Base-by-base conservation (phyloP, 2,113 vertebrate genomes). In the Spea bombifrons region DNA sequence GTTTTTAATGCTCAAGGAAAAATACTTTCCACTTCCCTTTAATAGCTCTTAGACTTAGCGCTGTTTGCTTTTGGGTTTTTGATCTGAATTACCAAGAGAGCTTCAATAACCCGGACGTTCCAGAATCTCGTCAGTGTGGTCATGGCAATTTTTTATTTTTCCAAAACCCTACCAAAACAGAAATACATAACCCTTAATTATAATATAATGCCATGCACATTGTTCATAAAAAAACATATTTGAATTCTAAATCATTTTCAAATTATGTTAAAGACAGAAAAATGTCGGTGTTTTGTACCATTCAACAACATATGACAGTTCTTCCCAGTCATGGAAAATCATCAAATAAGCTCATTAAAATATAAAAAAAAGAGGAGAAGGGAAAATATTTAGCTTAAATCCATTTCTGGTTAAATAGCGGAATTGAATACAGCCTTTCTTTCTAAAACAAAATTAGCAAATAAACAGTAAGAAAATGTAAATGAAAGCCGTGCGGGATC, bases 391-490 rank as follows among this genome's bases (percentile, higher is more conserved):
- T 59, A 13, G 10, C 55, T 59, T 59, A 59, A 59, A 4, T 12
- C 10, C 55, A 59, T 59, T 59, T 13, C 2, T 13, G 55, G 6
- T 59, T 59, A 73, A 64, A 79, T 49, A 79, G 49, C 30, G 17
- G 65, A 66, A 30, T 52, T 72, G 48, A 71, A 43, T 43, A 66
- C 55, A 79, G 47, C 65, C 67, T 15, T 2, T 48, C 67, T 73
- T 45, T 73, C 52, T 13, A 13, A n/a, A 43, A 46, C 7, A 71
- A 8, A 15, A 52, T 55, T 66, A 44, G 16, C 77, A 79, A 80
- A 80, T 80, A 68, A 80, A 71, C 64, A 68, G 45, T 16, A 59
- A 63, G 5, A 70, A 55, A 71, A 49, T 46, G 44, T 49, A n/a
- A 13, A 4, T 15, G 45, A 43, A 67, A 77, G 68, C 75, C 61